Evolutionary conservation across 2,113 vertebrate genomes (phyloP).

Genomic region (Brachyhypopomus occidentalis): DNA sequence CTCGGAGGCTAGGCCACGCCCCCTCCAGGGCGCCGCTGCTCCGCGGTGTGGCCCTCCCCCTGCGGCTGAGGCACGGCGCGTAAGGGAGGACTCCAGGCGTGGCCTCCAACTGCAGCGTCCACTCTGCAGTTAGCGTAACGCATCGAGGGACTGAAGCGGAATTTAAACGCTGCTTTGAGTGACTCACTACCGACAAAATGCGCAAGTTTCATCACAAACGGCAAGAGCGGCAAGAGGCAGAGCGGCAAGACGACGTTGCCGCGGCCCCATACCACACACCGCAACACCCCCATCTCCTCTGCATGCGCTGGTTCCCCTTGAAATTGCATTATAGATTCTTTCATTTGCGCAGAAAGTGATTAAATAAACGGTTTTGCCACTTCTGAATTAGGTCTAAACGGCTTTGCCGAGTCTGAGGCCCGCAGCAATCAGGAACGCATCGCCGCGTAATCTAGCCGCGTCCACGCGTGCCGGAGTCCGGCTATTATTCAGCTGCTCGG

Average conservation of each 20-base stretch:
- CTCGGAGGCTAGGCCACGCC: background rate
- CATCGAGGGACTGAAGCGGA: background rate
- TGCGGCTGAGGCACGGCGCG: background rate
- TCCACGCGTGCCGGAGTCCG: slow-evolving; percentile 12
- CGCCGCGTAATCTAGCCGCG: slow-evolving; percentile 13
- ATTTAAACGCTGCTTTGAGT: background rate
- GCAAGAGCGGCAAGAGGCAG: no score
- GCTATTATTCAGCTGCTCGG: slow-evolving; percentile 28
- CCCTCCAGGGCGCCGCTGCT: slow-evolving; percentile 21
- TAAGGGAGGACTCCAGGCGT: no score
- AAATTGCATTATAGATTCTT: background rate
- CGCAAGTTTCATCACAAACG: no score
- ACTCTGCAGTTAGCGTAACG: background rate
- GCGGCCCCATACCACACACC: no score
- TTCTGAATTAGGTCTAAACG: slow-evolving; percentile 34
- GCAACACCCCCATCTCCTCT: background rate
- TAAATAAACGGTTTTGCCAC: slow-evolving; percentile 31
- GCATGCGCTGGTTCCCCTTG: background rate
- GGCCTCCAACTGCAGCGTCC: no score
- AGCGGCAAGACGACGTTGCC: no score
- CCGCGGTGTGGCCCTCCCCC: background rate
- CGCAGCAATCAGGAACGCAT: slow-evolving; percentile 23
- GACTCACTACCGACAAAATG: background rate
- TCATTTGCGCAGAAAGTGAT: slow-evolving; percentile 7
- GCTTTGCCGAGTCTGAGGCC: background rate